These are phyloP conservation scores for Ommatoiulus sabulosus DNA, from an alignment of 2,888 invertebrate species.

Conservation along the genomic window DNA sequence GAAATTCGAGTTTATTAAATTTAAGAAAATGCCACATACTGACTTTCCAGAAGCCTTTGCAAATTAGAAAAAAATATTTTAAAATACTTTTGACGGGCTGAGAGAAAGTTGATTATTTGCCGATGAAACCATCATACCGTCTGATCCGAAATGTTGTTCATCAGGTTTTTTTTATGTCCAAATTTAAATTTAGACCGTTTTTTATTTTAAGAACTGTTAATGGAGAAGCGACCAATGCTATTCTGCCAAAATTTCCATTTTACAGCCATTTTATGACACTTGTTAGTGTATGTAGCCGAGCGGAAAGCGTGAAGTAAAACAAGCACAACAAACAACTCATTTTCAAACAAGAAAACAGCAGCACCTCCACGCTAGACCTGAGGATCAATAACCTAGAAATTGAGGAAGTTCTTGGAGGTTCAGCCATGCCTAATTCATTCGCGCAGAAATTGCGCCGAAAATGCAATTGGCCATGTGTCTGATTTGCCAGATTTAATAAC, in stretches of 20 bases:
- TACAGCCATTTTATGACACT: background rate
- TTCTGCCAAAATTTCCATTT: background rate
- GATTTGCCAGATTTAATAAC: conserved; percentile 1
- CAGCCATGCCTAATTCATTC: conserved; percentile 1
- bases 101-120: too few species aligned
- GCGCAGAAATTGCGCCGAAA: background rate
- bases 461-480: background rate
- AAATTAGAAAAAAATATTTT: too few species aligned
- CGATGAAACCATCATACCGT: too few species aligned
- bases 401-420: background rate
- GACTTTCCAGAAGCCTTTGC: too few species aligned
- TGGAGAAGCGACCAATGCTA: background rate
- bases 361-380: background rate
- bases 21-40: too few species aligned
- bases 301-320: conserved; percentile 11
- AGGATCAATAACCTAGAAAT: conserved; percentile 11
- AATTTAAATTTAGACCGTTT: background rate
- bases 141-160: too few species aligned
- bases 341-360: background rate
- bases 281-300: background rate
- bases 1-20: too few species aligned
- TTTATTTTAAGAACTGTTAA: background rate
- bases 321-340: background rate
- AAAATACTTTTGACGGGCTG: too few species aligned
- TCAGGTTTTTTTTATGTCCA: background rate